Conservation (phyloP, 2,113 vertebrate species). For the Esox niger region DNA sequence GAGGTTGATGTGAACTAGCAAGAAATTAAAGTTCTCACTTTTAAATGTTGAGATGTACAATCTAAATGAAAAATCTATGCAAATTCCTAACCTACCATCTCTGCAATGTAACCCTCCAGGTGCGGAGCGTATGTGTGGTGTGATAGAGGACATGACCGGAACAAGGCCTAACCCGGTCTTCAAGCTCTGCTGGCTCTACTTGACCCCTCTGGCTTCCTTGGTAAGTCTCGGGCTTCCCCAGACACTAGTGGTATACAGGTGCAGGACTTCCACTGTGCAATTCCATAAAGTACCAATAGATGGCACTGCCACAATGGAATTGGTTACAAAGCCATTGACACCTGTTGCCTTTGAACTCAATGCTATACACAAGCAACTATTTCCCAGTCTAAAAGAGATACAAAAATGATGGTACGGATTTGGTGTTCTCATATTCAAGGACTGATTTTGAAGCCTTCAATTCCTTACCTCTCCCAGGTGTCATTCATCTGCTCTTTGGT, state of each 20-base stretch:
- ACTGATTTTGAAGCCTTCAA: no score
- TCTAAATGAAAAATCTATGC: neutral
- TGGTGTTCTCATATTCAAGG: no score
- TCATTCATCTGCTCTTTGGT: slow-evolving; percentile 64
- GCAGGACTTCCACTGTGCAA: no score
- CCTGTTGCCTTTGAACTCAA: no score
- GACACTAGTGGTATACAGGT: no score
- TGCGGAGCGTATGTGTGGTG: slow-evolving; percentile 48
- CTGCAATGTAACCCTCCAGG: slow-evolving; percentile 39
- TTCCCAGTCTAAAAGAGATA: no score
- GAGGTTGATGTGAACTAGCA: slow-evolving; percentile 1
- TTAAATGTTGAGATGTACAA: no score
- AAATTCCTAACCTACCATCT: neutral
- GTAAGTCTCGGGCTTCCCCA: slow-evolving; percentile 42
- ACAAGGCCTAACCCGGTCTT: slow-evolving; percentile 49
- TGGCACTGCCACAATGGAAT: no score
- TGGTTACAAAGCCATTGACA: no score
- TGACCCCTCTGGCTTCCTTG: slow-evolving; percentile 68
- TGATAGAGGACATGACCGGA: slow-evolving; percentile 73
- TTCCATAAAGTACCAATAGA: no score
- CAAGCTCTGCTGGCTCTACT: slow-evolving; percentile 71
- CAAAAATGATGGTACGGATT: no score
- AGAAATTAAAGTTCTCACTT: neutral
- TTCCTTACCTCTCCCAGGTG: slow-evolving; percentile 33
- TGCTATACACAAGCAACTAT: no score